Conservation (phyloP, 2,797 vertebrate species). For the Diplodus puntazzo region DNA sequence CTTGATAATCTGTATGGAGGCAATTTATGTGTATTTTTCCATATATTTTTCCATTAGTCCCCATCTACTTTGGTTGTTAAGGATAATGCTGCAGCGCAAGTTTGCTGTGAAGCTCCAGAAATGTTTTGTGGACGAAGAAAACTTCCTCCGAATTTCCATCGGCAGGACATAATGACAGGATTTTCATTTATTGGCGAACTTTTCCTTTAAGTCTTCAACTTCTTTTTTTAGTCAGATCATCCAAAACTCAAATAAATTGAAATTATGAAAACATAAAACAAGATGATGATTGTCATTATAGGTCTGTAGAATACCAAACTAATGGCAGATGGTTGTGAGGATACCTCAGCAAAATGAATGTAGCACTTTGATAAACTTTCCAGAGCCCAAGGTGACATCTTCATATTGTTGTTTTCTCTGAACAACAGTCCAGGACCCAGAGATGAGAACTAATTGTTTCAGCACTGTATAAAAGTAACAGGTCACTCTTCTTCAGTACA, state of each 20-base stretch:
- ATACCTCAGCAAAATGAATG: slow-evolving; percentile 1
- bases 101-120: too few species aligned
- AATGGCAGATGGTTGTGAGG: neutral
- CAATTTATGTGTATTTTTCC: too few species aligned
- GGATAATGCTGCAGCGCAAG: too few species aligned
- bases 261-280: neutral
- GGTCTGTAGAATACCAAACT: neutral
- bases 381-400: neutral
- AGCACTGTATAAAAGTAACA: neutral
- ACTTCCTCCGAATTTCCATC: too few species aligned
- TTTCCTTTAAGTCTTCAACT: too few species aligned
- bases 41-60: too few species aligned
- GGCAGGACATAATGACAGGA: too few species aligned
- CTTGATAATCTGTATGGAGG: too few species aligned
- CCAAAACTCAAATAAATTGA: neutral
- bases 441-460: neutral
- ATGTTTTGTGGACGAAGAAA: too few species aligned
- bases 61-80: too few species aligned
- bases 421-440: neutral
- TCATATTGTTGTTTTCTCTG: neutral
- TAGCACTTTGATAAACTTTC: neutral
- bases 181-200: too few species aligned
- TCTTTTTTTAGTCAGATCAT: neutral
- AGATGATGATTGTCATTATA: neutral
- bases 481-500: neutral